phyloP scores from a whole-genome alignment of 2,113 vertebrate genomes.

The Pontoporia blainvillei region DNA sequence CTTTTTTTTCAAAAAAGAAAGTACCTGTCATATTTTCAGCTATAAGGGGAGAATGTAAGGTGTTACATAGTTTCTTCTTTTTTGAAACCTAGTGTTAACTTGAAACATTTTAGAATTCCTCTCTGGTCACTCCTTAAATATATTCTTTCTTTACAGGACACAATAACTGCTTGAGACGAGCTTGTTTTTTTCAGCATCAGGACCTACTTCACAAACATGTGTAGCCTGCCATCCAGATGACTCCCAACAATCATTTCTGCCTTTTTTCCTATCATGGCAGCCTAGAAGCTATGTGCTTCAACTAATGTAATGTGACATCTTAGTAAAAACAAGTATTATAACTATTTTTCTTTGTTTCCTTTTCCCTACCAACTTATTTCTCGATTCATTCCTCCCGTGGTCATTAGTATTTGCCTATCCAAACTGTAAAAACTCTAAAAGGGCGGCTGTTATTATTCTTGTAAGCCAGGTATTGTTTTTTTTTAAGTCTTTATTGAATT shows the following conservation, averaged over 20 bases:
- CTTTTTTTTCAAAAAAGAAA: neutral
- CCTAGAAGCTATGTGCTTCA: neutral
- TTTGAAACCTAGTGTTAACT: neutral
- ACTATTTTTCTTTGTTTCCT: neutral
- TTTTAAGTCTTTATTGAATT: no score
- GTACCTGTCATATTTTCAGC: neutral
- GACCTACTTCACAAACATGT: neutral
- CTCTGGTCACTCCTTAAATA: neutral
- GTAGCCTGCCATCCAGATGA: neutral
- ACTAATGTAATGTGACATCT: neutral
- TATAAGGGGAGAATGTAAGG: neutral
- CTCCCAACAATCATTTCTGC: neutral
- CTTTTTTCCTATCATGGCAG: neutral
- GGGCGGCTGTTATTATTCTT: neutral
- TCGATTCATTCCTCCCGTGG: neutral
- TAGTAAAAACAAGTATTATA: neutral
- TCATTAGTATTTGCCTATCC: neutral
- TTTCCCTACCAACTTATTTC: neutral
- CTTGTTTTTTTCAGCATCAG: neutral
- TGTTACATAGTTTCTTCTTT: neutral
- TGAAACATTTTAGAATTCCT: conserved; percentile 1
- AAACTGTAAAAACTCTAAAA: neutral
- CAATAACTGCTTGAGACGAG: neutral
- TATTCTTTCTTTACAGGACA: neutral
- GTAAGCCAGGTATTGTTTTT: neutral